phyloP scores from a whole-genome alignment of 1,140 invertebrate species.

The Periplaneta americana region DNA sequence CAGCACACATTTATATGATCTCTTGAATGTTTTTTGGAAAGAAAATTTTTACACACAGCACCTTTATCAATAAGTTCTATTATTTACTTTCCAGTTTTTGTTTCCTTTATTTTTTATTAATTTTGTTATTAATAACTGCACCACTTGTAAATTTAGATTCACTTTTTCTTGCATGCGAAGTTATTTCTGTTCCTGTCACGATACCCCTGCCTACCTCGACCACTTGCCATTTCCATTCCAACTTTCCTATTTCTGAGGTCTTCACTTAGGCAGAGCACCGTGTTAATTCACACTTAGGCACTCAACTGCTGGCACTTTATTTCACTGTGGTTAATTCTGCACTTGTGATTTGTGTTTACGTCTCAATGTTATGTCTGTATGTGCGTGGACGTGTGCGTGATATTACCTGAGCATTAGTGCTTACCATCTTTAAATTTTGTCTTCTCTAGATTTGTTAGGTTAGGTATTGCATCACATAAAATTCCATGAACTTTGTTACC shows the following conservation, averaged over 20 bases:
- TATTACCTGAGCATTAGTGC: neutral
- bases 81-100: slow-evolving; percentile 10
- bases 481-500: neutral
- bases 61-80: slow-evolving; percentile 11
- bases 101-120: slow-evolving; percentile 2
- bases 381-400: slow-evolving; percentile 11
- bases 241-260: slow-evolving; percentile 26
- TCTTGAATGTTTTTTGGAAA: slow-evolving; percentile 18
- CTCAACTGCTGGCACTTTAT: slow-evolving; percentile 16
- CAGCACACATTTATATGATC: slow-evolving; percentile 17
- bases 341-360: slow-evolving; percentile 18
- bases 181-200: slow-evolving; percentile 11
- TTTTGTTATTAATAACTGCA: slow-evolving; percentile 18
- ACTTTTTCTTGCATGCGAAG: slow-evolving; percentile 17
- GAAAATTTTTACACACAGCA: slow-evolving; percentile 18
- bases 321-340: slow-evolving; percentile 18
- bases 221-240: slow-evolving; percentile 38
- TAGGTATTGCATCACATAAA: neutral
- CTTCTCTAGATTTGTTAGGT: neutral
- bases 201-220: neutral
- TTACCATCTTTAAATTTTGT: neutral
- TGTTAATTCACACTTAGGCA: slow-evolving; percentile 12
- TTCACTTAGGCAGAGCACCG: slow-evolving; percentile 21
- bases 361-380: slow-evolving; percentile 15
- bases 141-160: slow-evolving; percentile 18